Conservation (phyloP, 2,888 invertebrate species). For the Lasioglossum marginatum region DNA sequence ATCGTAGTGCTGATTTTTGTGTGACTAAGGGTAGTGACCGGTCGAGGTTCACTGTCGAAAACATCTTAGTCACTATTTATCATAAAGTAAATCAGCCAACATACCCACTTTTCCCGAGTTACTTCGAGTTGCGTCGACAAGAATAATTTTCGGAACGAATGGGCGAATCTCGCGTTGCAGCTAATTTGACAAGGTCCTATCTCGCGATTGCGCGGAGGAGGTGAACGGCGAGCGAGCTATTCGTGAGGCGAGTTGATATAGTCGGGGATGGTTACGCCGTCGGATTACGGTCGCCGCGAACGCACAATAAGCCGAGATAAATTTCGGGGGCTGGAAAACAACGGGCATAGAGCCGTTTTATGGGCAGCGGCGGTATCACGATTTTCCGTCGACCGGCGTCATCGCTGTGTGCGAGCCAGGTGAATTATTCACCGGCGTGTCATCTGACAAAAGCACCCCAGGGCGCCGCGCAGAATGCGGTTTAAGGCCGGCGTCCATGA, state of each 20-base stretch:
- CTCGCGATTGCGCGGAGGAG: neutral
- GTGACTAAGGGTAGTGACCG: too few relatives aligned
- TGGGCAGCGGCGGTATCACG: conserved; percentile 57
- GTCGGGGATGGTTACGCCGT: neutral
- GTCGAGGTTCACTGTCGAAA: too few relatives aligned
- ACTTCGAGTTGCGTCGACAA: too few relatives aligned
- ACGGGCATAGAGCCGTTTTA: conserved; percentile 37
- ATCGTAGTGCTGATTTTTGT: too few relatives aligned
- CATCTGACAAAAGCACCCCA: conserved; percentile 71
- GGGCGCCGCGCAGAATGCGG: conserved; percentile 66
- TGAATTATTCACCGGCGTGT: conserved; percentile 74
- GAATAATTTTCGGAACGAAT: too few relatives aligned
- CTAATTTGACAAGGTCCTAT: neutral
- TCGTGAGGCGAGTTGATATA: conserved; percentile 12
- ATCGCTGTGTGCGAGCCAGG: conserved; percentile 60
- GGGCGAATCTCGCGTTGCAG: too few relatives aligned
- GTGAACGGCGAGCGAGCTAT: neutral
- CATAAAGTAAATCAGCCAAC: too few relatives aligned
- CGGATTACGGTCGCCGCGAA: conserved; percentile 19
- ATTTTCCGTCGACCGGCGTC: conserved; percentile 65
- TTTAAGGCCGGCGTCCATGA: conserved; percentile 68
- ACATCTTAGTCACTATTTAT: too few relatives aligned
- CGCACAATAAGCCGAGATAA: conserved; percentile 57
- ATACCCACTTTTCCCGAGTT: too few relatives aligned
- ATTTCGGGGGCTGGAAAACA: conserved; percentile 53